Evolutionary conservation across 2,888 invertebrate genomes (phyloP).

Genomic region (Microctonus hyperodae): DNA sequence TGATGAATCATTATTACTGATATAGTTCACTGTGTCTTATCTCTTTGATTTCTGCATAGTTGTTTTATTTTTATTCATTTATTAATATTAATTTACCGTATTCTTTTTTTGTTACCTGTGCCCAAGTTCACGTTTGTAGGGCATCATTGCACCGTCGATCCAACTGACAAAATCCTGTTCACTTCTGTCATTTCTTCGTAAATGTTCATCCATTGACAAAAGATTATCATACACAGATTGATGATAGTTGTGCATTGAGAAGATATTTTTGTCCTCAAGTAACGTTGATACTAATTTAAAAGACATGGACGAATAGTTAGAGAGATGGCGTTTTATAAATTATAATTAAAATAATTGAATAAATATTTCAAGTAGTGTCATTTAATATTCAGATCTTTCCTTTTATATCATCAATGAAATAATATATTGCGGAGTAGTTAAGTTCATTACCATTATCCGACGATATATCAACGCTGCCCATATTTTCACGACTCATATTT

Average conservation of each 20-base stretch:
- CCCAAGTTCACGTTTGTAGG: constrained; percentile 57
- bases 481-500: background rate
- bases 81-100: background rate
- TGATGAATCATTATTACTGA: background rate
- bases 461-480: background rate
- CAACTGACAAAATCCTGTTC: constrained; percentile 57
- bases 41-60: background rate
- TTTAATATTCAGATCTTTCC: background rate
- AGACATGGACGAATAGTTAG: background rate
- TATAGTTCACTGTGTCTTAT: background rate
- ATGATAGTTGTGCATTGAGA: background rate
- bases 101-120: constrained; percentile 56
- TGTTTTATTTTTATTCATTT: background rate
- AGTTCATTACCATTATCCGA: background rate
- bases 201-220: constrained; percentile 4
- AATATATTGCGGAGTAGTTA: background rate
- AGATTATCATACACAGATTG: constrained; percentile 16
- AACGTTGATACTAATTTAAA: background rate
- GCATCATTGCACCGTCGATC: constrained; percentile 49
- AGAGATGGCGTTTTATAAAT: background rate
- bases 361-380: background rate
- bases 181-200: constrained; percentile 53
- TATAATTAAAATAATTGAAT: background rate
- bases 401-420: background rate
- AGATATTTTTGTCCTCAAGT: background rate